A percentile compares a stretch with the other conserved stretches of the same genome.
Conservation (phyloP, 2,113 vertebrate genomes). For the Actinemys pallida region DNA sequence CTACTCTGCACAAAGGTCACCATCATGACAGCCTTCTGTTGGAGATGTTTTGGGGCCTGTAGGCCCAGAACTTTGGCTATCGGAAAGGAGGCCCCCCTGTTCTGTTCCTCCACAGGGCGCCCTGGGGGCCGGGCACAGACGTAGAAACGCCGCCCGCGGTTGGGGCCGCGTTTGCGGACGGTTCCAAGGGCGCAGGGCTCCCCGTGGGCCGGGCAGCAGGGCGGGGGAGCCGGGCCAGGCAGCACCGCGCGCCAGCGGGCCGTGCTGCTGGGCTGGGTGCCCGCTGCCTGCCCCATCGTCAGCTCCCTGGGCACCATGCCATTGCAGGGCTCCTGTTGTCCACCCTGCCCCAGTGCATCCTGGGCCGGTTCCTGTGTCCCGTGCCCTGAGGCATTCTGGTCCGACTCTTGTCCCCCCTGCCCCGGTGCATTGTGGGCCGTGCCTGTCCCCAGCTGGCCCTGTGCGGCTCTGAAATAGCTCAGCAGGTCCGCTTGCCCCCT, state of each 20-base stretch:
- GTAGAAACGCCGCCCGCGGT: constrained; percentile 89
- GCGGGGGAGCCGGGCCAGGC: constrained; percentile 82
- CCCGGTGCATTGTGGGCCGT: background rate
- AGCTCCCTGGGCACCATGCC: background rate
- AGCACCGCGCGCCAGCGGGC: constrained; percentile 80
- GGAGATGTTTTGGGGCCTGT: too few relatives aligned
- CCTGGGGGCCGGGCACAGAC: constrained; percentile 88
- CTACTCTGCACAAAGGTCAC: too few relatives aligned
- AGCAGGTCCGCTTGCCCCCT: constrained; percentile 83
- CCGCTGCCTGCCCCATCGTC: background rate
- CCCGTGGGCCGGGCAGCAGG: constrained; percentile 83
- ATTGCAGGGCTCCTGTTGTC: background rate
- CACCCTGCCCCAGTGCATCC: too few relatives aligned
- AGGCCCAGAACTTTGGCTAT: too few relatives aligned
- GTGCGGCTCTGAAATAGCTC: constrained; percentile 85
- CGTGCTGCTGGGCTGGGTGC: constrained; percentile 15
- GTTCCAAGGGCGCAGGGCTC: constrained; percentile 90
- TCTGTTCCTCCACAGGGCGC: constrained; percentile 53
- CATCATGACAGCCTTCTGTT: too few relatives aligned
- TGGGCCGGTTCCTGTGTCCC: background rate
- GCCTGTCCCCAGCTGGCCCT: background rate
- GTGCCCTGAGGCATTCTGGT: background rate
- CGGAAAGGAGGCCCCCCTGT: too few relatives aligned
- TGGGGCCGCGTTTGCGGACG: constrained; percentile 90
- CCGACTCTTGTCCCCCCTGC: background rate